These are phyloP conservation scores for Lepidurus apus DNA, from an alignment of 1,140 invertebrate genomes.

Conservation along the genomic window DNA sequence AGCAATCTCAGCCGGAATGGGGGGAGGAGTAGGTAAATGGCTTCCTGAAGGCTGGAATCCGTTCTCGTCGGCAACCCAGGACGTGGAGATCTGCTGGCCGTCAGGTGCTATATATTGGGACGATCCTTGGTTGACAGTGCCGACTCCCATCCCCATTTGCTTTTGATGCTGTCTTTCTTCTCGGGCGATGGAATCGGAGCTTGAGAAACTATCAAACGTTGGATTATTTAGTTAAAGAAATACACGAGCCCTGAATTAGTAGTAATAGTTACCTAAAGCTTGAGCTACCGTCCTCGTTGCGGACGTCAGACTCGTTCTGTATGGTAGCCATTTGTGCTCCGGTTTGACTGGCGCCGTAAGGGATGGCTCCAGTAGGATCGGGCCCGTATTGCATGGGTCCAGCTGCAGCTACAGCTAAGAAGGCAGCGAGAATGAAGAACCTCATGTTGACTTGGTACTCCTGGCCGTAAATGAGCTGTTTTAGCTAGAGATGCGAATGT, in stretches of 20 bases:
- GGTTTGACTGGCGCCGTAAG: neutral
- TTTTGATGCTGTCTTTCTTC: slow-evolving; percentile 71
- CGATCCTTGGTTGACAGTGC: slow-evolving; percentile 41
- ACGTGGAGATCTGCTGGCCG: slow-evolving; percentile 35
- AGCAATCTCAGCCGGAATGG: slow-evolving; percentile 33
- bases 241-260: too few relatives aligned
- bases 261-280: too few relatives aligned
- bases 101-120: slow-evolving; percentile 37
- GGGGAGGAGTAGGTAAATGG: slow-evolving; percentile 38
- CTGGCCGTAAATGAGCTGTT: too few relatives aligned
- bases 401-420: neutral
- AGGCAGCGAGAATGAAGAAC: neutral
- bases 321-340: too few relatives aligned
- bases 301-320: too few relatives aligned
- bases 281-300: too few relatives aligned
- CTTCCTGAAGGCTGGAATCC: slow-evolving; percentile 39
- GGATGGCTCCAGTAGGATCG: neutral
- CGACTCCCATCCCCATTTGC: slow-evolving; percentile 37
- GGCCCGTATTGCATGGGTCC: neutral
- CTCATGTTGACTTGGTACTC: neutral
- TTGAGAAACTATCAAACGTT: neutral
- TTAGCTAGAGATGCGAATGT: too few relatives aligned
- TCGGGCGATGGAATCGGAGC: slow-evolving; percentile 69
- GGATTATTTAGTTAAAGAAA: too few relatives aligned
- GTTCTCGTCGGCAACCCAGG: slow-evolving; percentile 40